phyloP scores from a whole-genome alignment of 37 sponge, comb jelly and placozoan species.

The Aphrocallistes beatrix region DNA sequence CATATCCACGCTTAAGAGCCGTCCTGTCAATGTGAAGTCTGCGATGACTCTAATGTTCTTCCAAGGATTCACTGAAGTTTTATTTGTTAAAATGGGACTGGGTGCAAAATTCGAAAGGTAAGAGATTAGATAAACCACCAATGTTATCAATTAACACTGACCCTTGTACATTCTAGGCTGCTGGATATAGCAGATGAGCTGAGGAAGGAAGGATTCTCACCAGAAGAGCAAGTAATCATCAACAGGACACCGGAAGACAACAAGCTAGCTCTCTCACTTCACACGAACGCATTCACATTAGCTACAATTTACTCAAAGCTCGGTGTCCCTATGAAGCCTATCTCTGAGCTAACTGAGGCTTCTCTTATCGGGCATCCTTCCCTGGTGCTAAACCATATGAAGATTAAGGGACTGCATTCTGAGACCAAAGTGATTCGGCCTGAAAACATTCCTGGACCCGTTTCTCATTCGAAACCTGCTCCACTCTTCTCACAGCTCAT shows the following conservation, averaged over 20 bases:
- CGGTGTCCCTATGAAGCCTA: not conserved
- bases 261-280: not conserved
- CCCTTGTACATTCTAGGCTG: not conserved
- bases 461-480: not conserved
- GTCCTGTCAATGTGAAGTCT: not conserved
- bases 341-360: not conserved
- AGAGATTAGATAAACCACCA: not conserved
- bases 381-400: not conserved
- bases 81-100: not conserved
- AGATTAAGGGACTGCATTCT: not conserved
- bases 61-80: not conserved
- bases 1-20: not conserved
- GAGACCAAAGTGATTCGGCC: not conserved
- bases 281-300: not conserved
- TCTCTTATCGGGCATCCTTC: not conserved
- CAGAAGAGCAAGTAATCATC: not conserved
- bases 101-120: not conserved
- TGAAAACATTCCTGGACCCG: not conserved
- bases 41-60: conserved; percentile 9
- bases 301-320: not conserved
- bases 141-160: not conserved
- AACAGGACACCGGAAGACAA: not conserved
- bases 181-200: not conserved
- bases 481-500: not conserved
- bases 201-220: conserved; percentile 13